Evolutionary conservation across 2,113 vertebrate genomes (phyloP), one percentile per base, ranked within the genome.

Genomic region (Larimichthys polyactis): DNA sequence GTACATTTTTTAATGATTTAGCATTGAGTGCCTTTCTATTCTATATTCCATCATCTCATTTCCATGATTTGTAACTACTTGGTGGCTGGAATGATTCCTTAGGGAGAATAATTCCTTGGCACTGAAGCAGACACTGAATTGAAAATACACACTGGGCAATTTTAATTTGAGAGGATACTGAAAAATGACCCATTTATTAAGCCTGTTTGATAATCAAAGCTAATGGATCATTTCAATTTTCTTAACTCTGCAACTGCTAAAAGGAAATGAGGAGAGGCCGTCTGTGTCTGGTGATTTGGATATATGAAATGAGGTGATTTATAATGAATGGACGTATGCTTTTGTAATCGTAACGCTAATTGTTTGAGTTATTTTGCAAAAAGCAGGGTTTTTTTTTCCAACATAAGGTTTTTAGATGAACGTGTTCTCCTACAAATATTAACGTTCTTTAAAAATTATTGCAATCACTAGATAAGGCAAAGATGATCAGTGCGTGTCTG

Each of bases 1-100:
- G 81, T 81, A 83, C 83, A 73, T 85, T 92, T 87, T 87, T 91
- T 84, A 88, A 93, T 91, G 90, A 92, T 94, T 92, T 90, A 92
- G 84, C 88, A 90, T 78, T 63, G 78, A 91, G 88, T 81, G 90
- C 71, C 87, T 91, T 85, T 91, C 82, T 89, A 58, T 89, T 91
- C 89, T 88, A 72, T 91, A 92, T 89, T 92, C 91, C 86, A 84
- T 92, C 91, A 91, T 91, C 76, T 88, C 91, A 93, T 93, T 94
- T 94, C 88, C 89, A 85, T 94, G 92, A 94, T 94, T 94, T 94
- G 92, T 93, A 92, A 90, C 91, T 87, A 68, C 90, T 91, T 88
- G 85, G 86, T 90, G 85, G 78, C 87, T 78, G 71, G 78, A 91
- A 90, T 86, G 66, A 92, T 91, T 93, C 91, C 91, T 84, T 9